Base-by-base conservation (phyloP, 2,113 vertebrate species). In the Cynoglossus semilaevis region DNA sequence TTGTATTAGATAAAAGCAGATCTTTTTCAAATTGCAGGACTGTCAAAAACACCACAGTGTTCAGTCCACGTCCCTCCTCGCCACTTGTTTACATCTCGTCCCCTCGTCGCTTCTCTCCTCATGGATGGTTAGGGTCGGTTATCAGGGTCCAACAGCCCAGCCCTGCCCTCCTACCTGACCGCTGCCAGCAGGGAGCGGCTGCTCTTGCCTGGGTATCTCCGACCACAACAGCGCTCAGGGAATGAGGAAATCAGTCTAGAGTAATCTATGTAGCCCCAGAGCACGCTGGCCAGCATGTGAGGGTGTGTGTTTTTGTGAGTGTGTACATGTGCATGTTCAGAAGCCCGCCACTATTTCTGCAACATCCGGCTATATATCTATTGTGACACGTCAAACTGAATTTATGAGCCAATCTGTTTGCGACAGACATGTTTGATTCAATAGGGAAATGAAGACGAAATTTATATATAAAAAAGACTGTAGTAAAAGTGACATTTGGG, bases 361-460 rank as follows among this genome's bases (percentile, higher is more conserved):
- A 96, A 99, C 95, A 97, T 99, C 97, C 97, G 93, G 93, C 94
- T 93, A 97, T 98, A 97, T 98, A 98, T 98, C 96, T 94, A 94
- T 95, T 94, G 93, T 98, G 95, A 99, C 96, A 99, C 89, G 90
- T 93, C 94, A 96, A 99, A 99, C 97, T 94, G 97, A 97, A 98
- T 94, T 93, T 88, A 85, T 91, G 88, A 93, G 92, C 92, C 92
- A 96, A 95, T 94, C 90, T 89, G 70, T 94, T 98, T 99, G 93
- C 93, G 64, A 97, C 94, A 96, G 91, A 91, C 88, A 89, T 73
- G 76, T 82, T 82, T 83, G 78, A 89, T 86, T 89, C 80, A 90
- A 85, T 86, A 83, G 57, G 69, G 67, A 81, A 83, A 85, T 73
- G 66, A 78, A 69, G 58, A 51, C 55, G 64, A 42, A 72, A 58